Conservation (phyloP, 2,113 vertebrate genomes). For the Crotalus tigris region DNA sequence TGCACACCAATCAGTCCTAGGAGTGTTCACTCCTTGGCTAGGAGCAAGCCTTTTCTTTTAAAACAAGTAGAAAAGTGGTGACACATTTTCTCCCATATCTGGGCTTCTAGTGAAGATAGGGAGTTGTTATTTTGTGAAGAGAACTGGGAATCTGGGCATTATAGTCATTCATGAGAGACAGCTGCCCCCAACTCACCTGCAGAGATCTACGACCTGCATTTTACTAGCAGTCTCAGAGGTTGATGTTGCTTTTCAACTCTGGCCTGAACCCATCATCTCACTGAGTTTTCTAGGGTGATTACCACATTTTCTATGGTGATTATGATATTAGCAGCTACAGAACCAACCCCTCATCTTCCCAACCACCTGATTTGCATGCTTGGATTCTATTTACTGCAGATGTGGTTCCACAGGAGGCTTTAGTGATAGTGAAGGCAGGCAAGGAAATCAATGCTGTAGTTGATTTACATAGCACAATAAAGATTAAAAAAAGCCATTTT, state of each 20-base stretch:
- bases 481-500: neutral
- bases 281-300: neutral
- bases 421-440: neutral
- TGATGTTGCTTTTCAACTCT: neutral
- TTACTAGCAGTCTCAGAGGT: neutral
- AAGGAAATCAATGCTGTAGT: neutral
- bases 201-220: neutral
- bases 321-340: neutral
- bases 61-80: neutral
- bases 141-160: neutral
- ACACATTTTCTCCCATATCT: neutral
- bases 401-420: neutral
- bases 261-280: neutral
- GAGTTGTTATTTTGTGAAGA: neutral
- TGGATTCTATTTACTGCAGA: neutral
- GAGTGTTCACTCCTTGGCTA: neutral
- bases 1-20: neutral
- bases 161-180: neutral
- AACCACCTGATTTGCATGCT: neutral
- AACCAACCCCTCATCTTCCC: neutral
- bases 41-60: neutral
- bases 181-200: neutral
- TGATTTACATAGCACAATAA: neutral
- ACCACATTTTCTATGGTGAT: neutral
- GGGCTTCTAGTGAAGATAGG: neutral